A percentile compares a stretch with the other conserved stretches of the same genome.
These are phyloP conservation scores for Prietella phreatophila DNA, from an alignment of 2,113 vertebrate species.

Conservation along the genomic window DNA sequence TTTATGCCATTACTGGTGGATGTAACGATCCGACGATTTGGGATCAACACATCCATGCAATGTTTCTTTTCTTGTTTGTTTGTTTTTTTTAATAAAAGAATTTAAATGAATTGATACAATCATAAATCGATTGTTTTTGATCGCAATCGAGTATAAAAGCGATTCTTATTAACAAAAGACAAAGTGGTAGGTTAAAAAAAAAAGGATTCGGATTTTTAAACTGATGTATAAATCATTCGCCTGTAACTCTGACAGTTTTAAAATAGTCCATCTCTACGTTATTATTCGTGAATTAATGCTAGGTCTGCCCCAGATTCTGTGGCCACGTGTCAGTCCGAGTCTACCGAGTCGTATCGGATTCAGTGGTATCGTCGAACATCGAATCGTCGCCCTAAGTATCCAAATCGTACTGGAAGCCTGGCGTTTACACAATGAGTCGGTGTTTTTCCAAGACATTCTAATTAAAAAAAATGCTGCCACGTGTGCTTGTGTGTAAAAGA, in stretches of 20 bases:
- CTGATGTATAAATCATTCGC: neutral
- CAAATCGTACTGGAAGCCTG: too few relatives aligned
- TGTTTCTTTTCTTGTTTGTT: neutral
- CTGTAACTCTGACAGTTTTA: neutral
- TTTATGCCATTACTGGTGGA: neutral
- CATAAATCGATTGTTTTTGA: neutral
- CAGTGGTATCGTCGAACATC: too few relatives aligned
- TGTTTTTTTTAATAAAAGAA: neutral
- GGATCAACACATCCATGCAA: too few relatives aligned
- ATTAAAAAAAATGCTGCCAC: neutral
- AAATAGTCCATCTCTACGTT: too few relatives aligned
- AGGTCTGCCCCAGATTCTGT: too few relatives aligned
- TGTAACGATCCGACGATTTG: neutral
- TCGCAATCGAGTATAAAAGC: neutral
- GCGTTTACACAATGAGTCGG: too few relatives aligned
- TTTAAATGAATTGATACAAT: neutral
- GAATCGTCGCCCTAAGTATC: too few relatives aligned
- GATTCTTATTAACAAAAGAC: neutral
- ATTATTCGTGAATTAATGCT: neutral
- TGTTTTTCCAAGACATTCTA: neutral
- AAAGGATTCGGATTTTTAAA: too few relatives aligned
- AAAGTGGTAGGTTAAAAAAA: neutral
- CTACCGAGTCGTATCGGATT: too few relatives aligned
- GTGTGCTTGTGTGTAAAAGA: neutral
- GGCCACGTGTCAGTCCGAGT: too few relatives aligned